Evolutionary conservation across 2,797 vertebrate species (phyloP), one percentile per base, ranked within the genome.

Genomic region (Melanotaenia pygmaea): DNA sequence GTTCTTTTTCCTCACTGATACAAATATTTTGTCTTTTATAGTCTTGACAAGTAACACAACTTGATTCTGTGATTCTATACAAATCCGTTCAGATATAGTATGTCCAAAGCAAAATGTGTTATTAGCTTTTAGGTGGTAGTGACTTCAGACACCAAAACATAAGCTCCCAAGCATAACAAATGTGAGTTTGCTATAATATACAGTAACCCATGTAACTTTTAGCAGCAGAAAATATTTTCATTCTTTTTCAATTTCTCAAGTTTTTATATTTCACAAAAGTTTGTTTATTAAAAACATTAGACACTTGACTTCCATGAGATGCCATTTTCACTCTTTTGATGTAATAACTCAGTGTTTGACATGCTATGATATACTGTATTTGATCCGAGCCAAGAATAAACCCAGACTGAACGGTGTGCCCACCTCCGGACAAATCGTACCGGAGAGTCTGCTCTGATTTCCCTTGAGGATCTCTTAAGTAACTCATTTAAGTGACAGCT

Each of bases 381-480:
- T 67, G 66, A 28, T 54, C 45, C 50, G 57, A 67, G 43, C 45
- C 57, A 50, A 65, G 67, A 80, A 82, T 79, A 76, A 60, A 38
- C 64, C 45, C 66, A 30, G 37, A 63, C 10, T 74, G 77, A 51
- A 30, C 24, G 28, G 47, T 59, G 72, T 61, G 59, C 37, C 65
- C 34, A 67, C 57, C 76, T 50, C 59, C 68, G 58, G 34, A 35
- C 16, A 47, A 72, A 72, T 38, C 53, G 50, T 45, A 38, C 38
- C 51, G 40, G 35, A 70, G 64, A 37, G n/a, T 66, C 68, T 28
- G n/a, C 47, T 74, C 40, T 35, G 60, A 81, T 84, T 79, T 75
- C 64, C 79, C 75, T 32, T 1, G 13, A 84, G 76, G 50, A 79
- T 74, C 78, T 56, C 30, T 80, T 59, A 51, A 57, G 70, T 58